Conservation (phyloP, 2,888 invertebrate species). For the Dastarcus helophoroides region DNA sequence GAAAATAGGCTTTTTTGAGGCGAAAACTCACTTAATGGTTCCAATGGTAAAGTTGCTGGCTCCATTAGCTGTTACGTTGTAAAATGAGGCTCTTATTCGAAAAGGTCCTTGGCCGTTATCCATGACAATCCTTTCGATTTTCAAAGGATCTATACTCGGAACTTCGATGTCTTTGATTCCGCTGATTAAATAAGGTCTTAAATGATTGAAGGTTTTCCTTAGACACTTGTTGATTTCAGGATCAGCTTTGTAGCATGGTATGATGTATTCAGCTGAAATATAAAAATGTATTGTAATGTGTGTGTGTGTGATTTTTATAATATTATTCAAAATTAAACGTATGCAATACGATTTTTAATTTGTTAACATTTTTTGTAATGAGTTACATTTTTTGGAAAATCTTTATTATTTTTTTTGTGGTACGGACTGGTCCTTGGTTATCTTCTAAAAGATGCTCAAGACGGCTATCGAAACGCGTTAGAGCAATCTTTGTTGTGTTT, state of each 20-base stretch:
- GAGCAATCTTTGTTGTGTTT: no score
- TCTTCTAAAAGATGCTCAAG: no score
- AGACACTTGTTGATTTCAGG: constrained; percentile 56
- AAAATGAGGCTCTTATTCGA: constrained; percentile 59
- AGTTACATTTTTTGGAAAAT: no score
- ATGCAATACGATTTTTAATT: no score
- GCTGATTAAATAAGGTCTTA: constrained; percentile 55
- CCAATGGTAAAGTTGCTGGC: constrained; percentile 62
- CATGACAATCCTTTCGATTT: constrained; percentile 60
- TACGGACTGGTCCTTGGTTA: no score
- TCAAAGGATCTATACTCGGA: constrained; percentile 63
- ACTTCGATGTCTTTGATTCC: constrained; percentile 62
- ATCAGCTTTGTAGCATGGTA: constrained; percentile 56
- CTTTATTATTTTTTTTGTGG: no score
- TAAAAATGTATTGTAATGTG: constrained; percentile 9
- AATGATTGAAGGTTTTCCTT: constrained; percentile 58
- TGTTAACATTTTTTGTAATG: no score
- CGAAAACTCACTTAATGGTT: constrained; percentile 53
- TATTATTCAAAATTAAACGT: neutral
- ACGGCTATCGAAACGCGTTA: no score
- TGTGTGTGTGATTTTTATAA: neutral
- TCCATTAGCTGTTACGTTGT: constrained; percentile 63
- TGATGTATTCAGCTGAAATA: constrained; percentile 59
- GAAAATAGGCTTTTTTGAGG: no score
- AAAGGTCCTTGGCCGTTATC: constrained; percentile 70